Conservation (phyloP, 2,113 vertebrate genomes). For the Centropus bengalensis region DNA sequence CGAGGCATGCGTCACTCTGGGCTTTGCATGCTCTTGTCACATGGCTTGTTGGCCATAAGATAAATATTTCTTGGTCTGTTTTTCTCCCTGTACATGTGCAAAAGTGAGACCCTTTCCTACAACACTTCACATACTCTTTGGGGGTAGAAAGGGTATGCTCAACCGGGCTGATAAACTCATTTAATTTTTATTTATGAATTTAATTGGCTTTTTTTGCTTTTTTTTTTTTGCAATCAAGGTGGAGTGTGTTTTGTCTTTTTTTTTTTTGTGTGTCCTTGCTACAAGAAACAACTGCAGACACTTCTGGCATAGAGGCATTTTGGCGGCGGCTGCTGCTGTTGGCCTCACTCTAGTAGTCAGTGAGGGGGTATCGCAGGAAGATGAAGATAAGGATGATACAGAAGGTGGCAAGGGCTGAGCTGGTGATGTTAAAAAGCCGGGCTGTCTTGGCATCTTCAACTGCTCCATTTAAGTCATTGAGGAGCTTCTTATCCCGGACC, state of each 20-base stretch:
- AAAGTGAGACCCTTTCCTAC: slow-evolving; percentile 32
- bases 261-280: slow-evolving; percentile 48
- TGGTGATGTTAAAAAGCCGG: slow-evolving; percentile 84
- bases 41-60: slow-evolving; percentile 6
- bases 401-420: slow-evolving; percentile 83
- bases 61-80: background rate
- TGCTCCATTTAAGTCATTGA: slow-evolving; percentile 82
- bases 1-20: fast-evolving
- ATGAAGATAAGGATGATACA: slow-evolving; percentile 82
- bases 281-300: slow-evolving; percentile 59
- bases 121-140: background rate
- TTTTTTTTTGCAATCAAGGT: background rate
- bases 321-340: background rate
- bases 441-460: slow-evolving; percentile 85
- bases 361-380: slow-evolving; percentile 82
- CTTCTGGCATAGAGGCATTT: slow-evolving; percentile 35
- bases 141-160: background rate
- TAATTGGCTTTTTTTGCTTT: background rate
- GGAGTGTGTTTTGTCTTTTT: background rate
- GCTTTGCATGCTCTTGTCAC: background rate
- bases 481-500: slow-evolving; percentile 85
- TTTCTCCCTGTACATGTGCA: background rate
- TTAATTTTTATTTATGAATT: background rate
- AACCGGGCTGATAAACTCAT: background rate
- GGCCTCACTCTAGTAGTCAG: slow-evolving; percentile 75